These are phyloP conservation scores for Physeter macrocephalus DNA, from an alignment of 2,113 vertebrate species.

Conservation along the genomic window DNA sequence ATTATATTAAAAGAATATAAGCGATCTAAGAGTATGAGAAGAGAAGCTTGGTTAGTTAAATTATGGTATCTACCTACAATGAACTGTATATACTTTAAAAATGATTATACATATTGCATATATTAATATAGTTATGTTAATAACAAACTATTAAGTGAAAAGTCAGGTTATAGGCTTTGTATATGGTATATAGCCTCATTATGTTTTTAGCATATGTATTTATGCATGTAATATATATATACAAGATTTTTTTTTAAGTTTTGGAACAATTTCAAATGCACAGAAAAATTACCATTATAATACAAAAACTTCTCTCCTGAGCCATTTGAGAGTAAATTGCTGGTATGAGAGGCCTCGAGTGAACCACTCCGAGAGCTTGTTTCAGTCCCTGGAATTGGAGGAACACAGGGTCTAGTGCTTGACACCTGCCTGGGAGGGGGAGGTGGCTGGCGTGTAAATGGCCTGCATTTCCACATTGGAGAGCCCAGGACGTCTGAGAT, in stretches of 20 bases:
- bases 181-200: background rate
- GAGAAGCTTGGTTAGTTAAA: background rate
- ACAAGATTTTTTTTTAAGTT: background rate
- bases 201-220: background rate
- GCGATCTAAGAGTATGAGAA: background rate
- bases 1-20: constrained; percentile 5
- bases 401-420: background rate
- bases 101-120: background rate
- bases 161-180: background rate
- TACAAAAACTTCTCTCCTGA: background rate
- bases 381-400: background rate
- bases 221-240: background rate
- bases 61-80: background rate
- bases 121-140: background rate
- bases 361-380: background rate
- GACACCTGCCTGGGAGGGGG: background rate
- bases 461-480: background rate
- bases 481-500: background rate
- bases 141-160: background rate
- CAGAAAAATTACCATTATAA: background rate
- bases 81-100: background rate
- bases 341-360: background rate
- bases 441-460: background rate
- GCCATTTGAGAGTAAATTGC: background rate
- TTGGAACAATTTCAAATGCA: background rate